Percentiles rank a stretch among this genome's conserved stretches.
These are phyloP conservation scores for Campoplex nolae DNA, from an alignment of 2,888 invertebrate genomes.

Conservation along the genomic window DNA sequence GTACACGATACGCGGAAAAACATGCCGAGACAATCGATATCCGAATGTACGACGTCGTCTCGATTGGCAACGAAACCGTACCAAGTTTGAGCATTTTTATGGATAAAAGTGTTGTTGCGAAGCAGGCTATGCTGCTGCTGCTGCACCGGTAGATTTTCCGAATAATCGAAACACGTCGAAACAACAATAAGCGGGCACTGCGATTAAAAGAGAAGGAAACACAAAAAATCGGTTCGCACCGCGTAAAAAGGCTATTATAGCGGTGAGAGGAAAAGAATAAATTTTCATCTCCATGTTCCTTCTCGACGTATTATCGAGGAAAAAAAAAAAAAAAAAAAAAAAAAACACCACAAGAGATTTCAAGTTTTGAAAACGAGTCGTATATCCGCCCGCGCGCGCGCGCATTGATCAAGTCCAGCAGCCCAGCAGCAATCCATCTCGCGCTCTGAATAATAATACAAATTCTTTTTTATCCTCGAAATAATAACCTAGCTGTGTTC, in stretches of 20 bases:
- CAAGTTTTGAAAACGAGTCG: conserved; percentile 19
- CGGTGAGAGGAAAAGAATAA: conserved; percentile 24
- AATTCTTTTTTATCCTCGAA: conserved; percentile 61
- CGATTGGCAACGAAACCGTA: conserved; percentile 72
- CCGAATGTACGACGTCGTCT: conserved; percentile 69
- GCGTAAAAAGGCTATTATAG: not conserved
- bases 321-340: conserved; percentile 39
- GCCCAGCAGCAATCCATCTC: too few relatives aligned
- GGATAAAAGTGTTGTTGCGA: not conserved
- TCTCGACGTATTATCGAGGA: conserved; percentile 47
- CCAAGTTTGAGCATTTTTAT: conserved; percentile 73
- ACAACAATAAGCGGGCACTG: too few relatives aligned
- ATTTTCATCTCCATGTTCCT: conserved; percentile 14
- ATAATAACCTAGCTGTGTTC: conserved; percentile 74
- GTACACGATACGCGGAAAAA: conserved; percentile 77
- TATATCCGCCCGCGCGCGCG: conserved; percentile 29
- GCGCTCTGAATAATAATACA: conserved; percentile 64
- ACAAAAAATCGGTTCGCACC: not conserved
- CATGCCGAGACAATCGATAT: conserved; percentile 24
- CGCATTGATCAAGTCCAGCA: too few relatives aligned
- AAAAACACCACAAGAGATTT: conserved; percentile 26
- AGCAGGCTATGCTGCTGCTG: too few relatives aligned
- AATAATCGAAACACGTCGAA: conserved; percentile 59
- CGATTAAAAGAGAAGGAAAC: too few relatives aligned
- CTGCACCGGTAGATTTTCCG: conserved; percentile 15